A percentile compares a stretch with the other conserved stretches of the same genome.
These are phyloP conservation scores for Phymorhynchus buccinoides DNA, from an alignment of 1,140 invertebrate genomes.

Conservation along the genomic window DNA sequence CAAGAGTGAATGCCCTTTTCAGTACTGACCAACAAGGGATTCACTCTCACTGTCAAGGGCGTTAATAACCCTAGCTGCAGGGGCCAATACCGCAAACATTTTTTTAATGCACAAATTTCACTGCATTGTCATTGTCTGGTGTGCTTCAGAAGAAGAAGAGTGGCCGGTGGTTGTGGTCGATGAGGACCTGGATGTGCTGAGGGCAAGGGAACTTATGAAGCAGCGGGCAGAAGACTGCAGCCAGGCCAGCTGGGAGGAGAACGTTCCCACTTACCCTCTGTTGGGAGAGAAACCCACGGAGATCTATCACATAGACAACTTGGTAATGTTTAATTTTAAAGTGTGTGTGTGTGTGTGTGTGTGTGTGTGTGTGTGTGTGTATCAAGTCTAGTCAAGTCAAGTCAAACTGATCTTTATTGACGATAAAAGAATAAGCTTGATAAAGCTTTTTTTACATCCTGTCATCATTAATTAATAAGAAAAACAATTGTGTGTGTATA, in stretches of 20 bases:
- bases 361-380: background rate
- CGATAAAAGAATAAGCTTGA: no score
- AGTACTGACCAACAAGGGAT: no score
- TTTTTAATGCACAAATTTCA: no score
- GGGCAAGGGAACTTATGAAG: conserved; percentile 18
- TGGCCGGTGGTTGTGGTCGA: conserved; percentile 36
- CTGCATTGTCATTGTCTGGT: no score
- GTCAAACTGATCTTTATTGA: no score
- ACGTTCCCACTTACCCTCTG: background rate
- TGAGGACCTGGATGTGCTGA: conserved; percentile 31
- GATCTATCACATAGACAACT: conserved; percentile 14
- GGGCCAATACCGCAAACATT: no score
- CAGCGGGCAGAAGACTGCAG: background rate
- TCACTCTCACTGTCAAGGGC: no score
- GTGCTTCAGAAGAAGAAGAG: conserved; percentile 23
- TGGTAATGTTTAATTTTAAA: background rate
- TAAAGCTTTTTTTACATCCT: no score
- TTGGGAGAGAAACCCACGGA: conserved; percentile 14
- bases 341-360: background rate
- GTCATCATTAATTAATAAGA: no score
- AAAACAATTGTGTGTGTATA: background rate
- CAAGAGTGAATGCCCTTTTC: no score
- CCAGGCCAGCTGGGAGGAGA: background rate
- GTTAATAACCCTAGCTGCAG: no score
- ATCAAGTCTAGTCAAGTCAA: no score